Percentiles rank a stretch among this genome's conserved stretches.
phyloP scores from a whole-genome alignment of 2,888 invertebrate species.

The Euplexia lucipara region DNA sequence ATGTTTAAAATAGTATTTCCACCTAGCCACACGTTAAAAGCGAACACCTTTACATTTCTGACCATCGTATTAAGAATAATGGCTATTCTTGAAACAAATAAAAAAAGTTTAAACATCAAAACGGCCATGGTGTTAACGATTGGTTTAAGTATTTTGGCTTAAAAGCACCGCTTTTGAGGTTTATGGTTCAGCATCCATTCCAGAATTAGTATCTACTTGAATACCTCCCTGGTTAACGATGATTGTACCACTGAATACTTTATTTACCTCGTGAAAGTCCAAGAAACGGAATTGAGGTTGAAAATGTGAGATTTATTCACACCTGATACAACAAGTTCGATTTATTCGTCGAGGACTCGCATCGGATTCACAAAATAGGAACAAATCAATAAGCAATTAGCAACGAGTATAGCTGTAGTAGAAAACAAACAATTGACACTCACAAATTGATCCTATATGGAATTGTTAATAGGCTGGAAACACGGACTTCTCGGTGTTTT shows the following conservation, averaged over 20 bases:
- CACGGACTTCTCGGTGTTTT: conserved; percentile 2
- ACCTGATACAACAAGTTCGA: background rate
- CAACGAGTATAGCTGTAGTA: conserved; percentile 9
- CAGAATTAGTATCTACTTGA: conserved; percentile 16
- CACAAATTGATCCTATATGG: conserved; percentile 39
- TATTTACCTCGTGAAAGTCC: background rate
- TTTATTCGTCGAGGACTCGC: conserved; percentile 18
- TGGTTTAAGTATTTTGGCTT: conserved; percentile 15
- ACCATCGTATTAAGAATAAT: background rate
- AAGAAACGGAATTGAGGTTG: background rate
- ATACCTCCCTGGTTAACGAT: conserved; percentile 9
- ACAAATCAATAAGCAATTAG: conserved; percentile 55
- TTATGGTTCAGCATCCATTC: conserved; percentile 12
- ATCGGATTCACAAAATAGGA: conserved; percentile 21
- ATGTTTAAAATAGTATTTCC: background rate
- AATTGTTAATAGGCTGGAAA: conserved; percentile 35
- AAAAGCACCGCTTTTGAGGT: conserved; percentile 29
- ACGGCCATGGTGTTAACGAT: conserved; percentile 22
- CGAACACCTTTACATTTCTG: conserved; percentile 12
- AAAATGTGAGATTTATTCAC: background rate
- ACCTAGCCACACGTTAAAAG: background rate
- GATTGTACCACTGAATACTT: background rate
- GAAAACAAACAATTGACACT: conserved; percentile 46
- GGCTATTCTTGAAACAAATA: conserved; percentile 22
- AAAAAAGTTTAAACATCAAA: conserved; percentile 27